Evolutionary conservation across 1,140 invertebrate genomes (phyloP).

Genomic region (Ceratosolen solmsi): DNA sequence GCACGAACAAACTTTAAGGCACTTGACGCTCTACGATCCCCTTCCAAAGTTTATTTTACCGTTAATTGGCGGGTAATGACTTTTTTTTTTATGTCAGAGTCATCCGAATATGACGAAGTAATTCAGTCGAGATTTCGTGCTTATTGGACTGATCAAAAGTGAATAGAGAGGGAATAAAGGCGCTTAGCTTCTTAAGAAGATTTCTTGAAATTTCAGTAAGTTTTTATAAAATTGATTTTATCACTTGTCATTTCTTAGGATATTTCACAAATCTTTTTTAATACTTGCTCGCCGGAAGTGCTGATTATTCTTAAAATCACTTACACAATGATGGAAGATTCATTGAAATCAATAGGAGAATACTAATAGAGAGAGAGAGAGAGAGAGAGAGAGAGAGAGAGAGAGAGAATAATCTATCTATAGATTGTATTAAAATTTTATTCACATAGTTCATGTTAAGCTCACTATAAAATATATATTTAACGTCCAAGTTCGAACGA

Average conservation of each 20-base stretch:
- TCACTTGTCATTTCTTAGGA: background rate
- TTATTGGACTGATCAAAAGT: background rate
- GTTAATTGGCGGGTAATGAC: background rate
- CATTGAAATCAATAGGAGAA: no score
- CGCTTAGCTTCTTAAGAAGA: background rate
- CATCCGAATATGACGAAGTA: background rate
- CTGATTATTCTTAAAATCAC: no score
- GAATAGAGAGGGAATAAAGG: background rate
- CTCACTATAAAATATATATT: no score
- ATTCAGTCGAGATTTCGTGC: background rate
- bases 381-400: no score
- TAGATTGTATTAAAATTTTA: no score
- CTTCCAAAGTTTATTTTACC: background rate
- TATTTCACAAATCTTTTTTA: background rate
- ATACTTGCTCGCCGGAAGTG: no score
- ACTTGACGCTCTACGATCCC: background rate
- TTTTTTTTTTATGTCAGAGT: background rate
- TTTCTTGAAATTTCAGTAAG: background rate
- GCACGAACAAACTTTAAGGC: background rate
- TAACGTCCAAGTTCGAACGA: no score
- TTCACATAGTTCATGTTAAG: no score
- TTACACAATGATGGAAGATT: no score
- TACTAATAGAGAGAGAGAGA: no score
- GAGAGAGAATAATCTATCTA: no score
- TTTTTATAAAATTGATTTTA: background rate